phyloP scores from a whole-genome alignment of 2,113 vertebrate species.

The Pimephales promelas region DNA sequence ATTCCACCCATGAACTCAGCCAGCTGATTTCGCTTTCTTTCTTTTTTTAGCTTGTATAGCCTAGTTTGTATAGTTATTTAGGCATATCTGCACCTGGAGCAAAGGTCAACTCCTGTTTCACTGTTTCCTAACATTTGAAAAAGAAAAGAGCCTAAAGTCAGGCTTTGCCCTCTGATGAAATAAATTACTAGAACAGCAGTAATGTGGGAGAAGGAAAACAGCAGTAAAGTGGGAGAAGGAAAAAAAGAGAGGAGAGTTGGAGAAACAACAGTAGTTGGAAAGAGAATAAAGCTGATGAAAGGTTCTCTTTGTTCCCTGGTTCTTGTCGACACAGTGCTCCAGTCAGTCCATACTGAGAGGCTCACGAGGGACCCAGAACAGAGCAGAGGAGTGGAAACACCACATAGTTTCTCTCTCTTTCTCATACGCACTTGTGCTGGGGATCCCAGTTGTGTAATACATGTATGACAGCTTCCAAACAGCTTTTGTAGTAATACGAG shows the following conservation, averaged over 20 bases:
- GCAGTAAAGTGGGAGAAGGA: background rate
- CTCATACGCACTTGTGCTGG: background rate
- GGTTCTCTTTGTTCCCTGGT: conserved; percentile 74
- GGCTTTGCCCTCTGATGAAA: conserved; percentile 50
- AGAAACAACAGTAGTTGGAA: conserved; percentile 3
- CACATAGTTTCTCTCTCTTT: conserved; percentile 45
- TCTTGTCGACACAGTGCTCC: conserved; percentile 69
- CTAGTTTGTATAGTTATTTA: conserved; percentile 10
- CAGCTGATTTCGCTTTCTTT: no score
- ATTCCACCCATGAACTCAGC: no score
- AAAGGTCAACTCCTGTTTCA: conserved; percentile 65
- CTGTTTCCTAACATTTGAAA: conserved; percentile 54
- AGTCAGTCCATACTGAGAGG: conserved; percentile 72
- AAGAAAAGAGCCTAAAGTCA: conserved; percentile 46
- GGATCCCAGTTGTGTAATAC: conserved; percentile 32
- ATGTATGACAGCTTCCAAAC: conserved; percentile 39
- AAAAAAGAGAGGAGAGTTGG: conserved; percentile 49
- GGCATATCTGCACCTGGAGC: conserved; percentile 57
- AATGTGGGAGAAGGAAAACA: background rate
- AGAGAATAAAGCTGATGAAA: conserved; percentile 65
- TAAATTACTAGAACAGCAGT: conserved; percentile 55
- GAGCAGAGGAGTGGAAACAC: conserved; percentile 62
- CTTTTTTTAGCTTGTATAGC: conserved; percentile 16
- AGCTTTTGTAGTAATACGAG: conserved; percentile 24
- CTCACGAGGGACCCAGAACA: conserved; percentile 62